Percentiles rank a stretch among this genome's conserved stretches.
phyloP scores from a whole-genome alignment of 2,888 invertebrate species.

The Allacma fusca region DNA sequence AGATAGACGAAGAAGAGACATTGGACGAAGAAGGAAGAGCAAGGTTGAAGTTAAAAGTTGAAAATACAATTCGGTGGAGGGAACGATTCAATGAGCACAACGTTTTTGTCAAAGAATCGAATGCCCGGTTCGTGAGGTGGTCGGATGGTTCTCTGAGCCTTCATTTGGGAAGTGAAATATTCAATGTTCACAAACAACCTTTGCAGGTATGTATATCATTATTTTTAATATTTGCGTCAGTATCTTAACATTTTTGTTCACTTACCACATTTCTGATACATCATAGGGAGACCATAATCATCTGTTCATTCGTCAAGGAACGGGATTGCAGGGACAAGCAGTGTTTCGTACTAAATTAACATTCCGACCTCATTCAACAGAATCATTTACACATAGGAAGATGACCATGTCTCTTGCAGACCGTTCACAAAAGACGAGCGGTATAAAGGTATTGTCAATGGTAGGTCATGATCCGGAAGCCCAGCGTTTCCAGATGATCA shows the following conservation, averaged over 20 bases:
- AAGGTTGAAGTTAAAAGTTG: slow-evolving; percentile 89
- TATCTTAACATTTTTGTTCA: too few relatives aligned
- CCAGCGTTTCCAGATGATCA: slow-evolving; percentile 87
- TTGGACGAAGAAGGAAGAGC: slow-evolving; percentile 97
- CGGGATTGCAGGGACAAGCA: slow-evolving; percentile 96
- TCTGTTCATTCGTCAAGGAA: slow-evolving; percentile 95
- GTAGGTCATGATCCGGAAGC: slow-evolving; percentile 95
- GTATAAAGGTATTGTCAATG: slow-evolving; percentile 94
- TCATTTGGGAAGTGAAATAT: slow-evolving; percentile 96
- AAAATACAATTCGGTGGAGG: slow-evolving; percentile 97
- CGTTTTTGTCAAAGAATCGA: slow-evolving; percentile 85
- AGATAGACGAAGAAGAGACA: slow-evolving; percentile 97
- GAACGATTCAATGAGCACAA: slow-evolving; percentile 78
- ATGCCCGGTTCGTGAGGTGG: slow-evolving; percentile 95
- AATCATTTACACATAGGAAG: slow-evolving; percentile 98
- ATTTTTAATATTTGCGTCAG: too few relatives aligned
- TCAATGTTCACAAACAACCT: slow-evolving; percentile 95
- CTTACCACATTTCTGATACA: too few relatives aligned
- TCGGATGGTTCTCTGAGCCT: slow-evolving; percentile 98
- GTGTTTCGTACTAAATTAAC: slow-evolving; percentile 96
- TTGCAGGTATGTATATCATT: slow-evolving; percentile 70
- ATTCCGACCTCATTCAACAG: slow-evolving; percentile 98
- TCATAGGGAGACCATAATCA: slow-evolving; percentile 93
- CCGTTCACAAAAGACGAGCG: slow-evolving; percentile 88
- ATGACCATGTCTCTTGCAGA: slow-evolving; percentile 98